Evolutionary conservation across 2,113 vertebrate species (phyloP).

Genomic region (Psittacula cyanocephala): DNA sequence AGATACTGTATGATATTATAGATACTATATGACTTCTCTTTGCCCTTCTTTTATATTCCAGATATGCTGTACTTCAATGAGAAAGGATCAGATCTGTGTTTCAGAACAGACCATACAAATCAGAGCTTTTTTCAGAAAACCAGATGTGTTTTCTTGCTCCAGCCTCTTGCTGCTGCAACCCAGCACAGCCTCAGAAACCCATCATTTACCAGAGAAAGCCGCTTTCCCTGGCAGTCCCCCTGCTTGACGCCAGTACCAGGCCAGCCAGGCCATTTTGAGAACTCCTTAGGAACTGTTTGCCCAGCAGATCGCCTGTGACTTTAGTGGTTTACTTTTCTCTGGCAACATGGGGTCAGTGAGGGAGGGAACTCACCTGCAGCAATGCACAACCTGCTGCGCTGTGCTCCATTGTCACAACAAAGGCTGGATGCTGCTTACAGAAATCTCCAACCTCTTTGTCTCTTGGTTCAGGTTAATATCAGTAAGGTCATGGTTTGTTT

Average conservation of each 20-base stretch:
- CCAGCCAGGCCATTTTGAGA: not conserved
- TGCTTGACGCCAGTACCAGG: rapidly evolving
- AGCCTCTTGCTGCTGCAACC: not conserved
- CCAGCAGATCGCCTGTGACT: not conserved
- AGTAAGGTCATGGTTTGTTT: not conserved
- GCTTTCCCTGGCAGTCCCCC: not conserved
- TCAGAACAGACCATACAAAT: not conserved
- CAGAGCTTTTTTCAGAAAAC: not conserved
- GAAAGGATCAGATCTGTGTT: not conserved
- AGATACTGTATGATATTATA: rapidly evolving
- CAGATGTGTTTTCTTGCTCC: rapidly evolving
- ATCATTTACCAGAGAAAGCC: not conserved
- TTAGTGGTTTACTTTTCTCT: not conserved
- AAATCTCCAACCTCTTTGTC: not conserved
- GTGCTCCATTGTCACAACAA: not conserved
- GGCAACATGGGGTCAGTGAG: not conserved
- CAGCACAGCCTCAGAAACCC: not conserved
- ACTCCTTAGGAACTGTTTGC: not conserved
- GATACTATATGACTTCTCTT: not conserved
- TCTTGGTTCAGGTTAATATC: not conserved
- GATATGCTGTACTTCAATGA: not conserved
- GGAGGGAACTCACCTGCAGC: not conserved
- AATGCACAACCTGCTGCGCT: not conserved
- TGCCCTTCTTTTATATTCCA: not conserved
- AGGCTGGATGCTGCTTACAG: not conserved